Evolutionary conservation across 2,888 invertebrate genomes (phyloP), one percentile per base, ranked within the genome.

Genomic region (Clitarchus hookeri): DNA sequence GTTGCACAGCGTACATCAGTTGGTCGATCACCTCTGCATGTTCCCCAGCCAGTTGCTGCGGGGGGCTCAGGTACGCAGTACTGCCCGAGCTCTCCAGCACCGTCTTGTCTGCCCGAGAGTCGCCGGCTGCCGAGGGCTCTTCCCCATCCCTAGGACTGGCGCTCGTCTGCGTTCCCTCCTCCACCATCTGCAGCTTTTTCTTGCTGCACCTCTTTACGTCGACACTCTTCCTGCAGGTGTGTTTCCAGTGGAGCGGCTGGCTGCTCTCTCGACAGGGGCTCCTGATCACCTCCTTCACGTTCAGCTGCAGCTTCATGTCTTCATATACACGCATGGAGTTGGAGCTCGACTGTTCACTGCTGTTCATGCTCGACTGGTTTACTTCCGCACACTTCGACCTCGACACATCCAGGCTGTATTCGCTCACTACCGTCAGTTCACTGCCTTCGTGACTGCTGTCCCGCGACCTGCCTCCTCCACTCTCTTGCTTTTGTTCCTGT

Each of bases 31-130:
- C 23, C 16, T 82, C 82, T 36, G 82, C 36, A 23, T 82, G 82
- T 16, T 26, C 82, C 23, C 19, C 8, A 11, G 44, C 11, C 0
- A 82, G 23, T 6, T 26, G 36, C 19, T 82, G 27, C 16, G 82
- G 82, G 19, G 36, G 82, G 82, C 82, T 82, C 82, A 82, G 36
- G 82, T 82, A 82, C 82, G 44, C 82, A 16, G 82, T 82, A 23
- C 82, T 82, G 36, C 16, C 82, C 13, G 82, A 82, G 44, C 36
- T 82, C 82, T 82, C 82, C 23, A 44, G 27, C 19, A 44, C 44
- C 27, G 6, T 44, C 27, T 36, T 19, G 26, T 82, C 82, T 36
- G 0, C 0, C 12, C 13, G 25, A 4, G 79, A 79, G 79, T 79
- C 79, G 25, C 12, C 0, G 79, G 13, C 27, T 79, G 25, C 79